Base-by-base conservation (phyloP, 2,888 invertebrate genomes). In the Apamea epomidion region DNA sequence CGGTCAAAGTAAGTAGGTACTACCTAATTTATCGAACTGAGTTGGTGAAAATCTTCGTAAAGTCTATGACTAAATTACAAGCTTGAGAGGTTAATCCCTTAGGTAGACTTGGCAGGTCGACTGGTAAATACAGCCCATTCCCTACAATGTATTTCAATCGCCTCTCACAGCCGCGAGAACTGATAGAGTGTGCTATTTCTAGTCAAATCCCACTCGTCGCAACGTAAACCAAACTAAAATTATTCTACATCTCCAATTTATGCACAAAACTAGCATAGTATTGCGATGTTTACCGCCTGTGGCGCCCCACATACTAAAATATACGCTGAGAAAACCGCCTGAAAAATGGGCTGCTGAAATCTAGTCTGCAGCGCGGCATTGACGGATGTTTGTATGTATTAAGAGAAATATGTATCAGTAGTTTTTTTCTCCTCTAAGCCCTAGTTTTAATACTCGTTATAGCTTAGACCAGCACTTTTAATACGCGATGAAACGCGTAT, bases 321-420 rank as follows among this genome's bases (percentile, higher is more conserved):
- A 95, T 86, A 86, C 93, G 91, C 90, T 88, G 91, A 88, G 91
- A 92, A 91, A 93, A 93, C 91, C 91, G 91, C 83, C 91, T 94
- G 93, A 95, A 95, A 95, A 95, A 95, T 94, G 92, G 90, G 91
- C 94, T 95, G 96, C 89, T 94, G 95, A 95, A 95, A 94, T 88
- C 88, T 91, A 85, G 92, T 91, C 90, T 91, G 92, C 95, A 94
- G 87, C 92, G 84, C 87, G 84, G 81, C 87, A 83, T 87, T 91
- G 92, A 91, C 92, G 91, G 92, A 92, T 94, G 94, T 94, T 95
- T 95, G 92, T 92, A 91, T 91, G 91, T 91, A 92, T 93, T 91
- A 91, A 92, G 88, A 92, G 91, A 93, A 92, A 91, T 90, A 92
- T 93, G 90, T 92, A 90, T 86, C 82, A 83, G 85, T 86, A 86